Percentiles rank a stretch among this genome's conserved stretches.
These are phyloP conservation scores for Allolobophora icterica DNA, from an alignment of 2,888 invertebrate genomes.

Conservation along the genomic window DNA sequence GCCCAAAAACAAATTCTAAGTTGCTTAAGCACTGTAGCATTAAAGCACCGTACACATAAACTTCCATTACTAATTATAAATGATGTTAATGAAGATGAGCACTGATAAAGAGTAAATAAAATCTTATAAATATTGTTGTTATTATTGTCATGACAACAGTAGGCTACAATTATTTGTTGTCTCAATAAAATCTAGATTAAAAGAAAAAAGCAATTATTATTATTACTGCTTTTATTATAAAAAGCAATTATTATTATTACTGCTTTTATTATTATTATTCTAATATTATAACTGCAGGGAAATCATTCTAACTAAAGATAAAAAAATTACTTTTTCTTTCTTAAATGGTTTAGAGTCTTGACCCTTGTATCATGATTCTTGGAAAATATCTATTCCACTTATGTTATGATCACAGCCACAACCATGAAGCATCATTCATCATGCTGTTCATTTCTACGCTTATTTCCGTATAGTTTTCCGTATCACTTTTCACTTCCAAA, in stretches of 20 bases:
- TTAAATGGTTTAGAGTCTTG: neutral
- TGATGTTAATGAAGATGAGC: neutral
- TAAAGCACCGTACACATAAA: neutral
- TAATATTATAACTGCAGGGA: neutral
- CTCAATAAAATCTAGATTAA: neutral
- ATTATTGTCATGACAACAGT: too few relatives aligned
- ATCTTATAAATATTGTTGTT: neutral
- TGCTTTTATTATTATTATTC: slow-evolving; percentile 13
- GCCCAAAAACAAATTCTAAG: neutral
- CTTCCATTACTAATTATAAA: neutral
- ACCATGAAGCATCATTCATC: neutral
- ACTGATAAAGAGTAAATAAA: neutral
- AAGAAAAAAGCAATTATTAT: neutral
- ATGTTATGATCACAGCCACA: neutral
- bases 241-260: neutral
- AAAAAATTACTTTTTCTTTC: neutral
- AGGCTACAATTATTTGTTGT: neutral
- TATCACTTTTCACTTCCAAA: neutral
- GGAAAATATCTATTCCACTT: neutral
- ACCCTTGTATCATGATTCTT: neutral
- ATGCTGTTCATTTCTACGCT: too few relatives aligned
- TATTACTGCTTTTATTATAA: neutral
- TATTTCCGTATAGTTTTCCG: neutral
- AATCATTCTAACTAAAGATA: neutral
- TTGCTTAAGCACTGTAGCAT: neutral